Evolutionary conservation across 1,140 invertebrate genomes (phyloP), one percentile per base, ranked within the genome.

Genomic region (Nebria ingens): DNA sequence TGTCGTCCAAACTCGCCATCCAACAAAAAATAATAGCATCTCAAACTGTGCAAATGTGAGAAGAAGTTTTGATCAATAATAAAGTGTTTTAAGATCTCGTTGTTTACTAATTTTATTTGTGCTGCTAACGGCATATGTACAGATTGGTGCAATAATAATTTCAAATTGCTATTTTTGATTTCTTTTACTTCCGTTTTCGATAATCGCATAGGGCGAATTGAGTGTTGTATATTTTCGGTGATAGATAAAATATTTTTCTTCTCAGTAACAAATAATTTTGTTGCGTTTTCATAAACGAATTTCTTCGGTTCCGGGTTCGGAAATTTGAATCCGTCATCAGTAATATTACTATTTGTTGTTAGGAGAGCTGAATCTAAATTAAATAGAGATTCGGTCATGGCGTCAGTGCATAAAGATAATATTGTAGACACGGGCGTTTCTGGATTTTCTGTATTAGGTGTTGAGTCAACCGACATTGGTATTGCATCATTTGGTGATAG

Each of bases 1-100:
- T 77, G 80, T 19, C 78, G 79, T 0, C 81, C 80, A 67, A 87
- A 89, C 64, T 88, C 84, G 0, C 86, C 86, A 60, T 89, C 85
- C 65, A 87, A 71, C 6, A 89, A 62, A 58, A 89, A 87, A 65
- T 85, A 88, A 53, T 84, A 87, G 62, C 84, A 82, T 9, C 84
- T 75, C 0, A 89, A 64, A 64, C 79, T 84, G 15, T 79, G 78
- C 17, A 89, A 71, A 67, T 89, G 85, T 11, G 80, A 76, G 12
- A 86, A 74, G 59, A 85, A 76, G 40, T 82, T 75, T 9, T 82
- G 69, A 54, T 87, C 80, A 0, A 81, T 71, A 0, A 88, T 68
- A 55, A 85, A 80, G 62, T 84, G 80, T 51, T 83, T 83, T 29
- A 89, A 69, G 15, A 87, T 77, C 11, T 85, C 85, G 53, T 81